A percentile compares a stretch with the other conserved stretches of the same genome.
These are phyloP conservation scores for Hemicordylus capensis DNA, from an alignment of 2,113 vertebrate species.

Conservation along the genomic window DNA sequence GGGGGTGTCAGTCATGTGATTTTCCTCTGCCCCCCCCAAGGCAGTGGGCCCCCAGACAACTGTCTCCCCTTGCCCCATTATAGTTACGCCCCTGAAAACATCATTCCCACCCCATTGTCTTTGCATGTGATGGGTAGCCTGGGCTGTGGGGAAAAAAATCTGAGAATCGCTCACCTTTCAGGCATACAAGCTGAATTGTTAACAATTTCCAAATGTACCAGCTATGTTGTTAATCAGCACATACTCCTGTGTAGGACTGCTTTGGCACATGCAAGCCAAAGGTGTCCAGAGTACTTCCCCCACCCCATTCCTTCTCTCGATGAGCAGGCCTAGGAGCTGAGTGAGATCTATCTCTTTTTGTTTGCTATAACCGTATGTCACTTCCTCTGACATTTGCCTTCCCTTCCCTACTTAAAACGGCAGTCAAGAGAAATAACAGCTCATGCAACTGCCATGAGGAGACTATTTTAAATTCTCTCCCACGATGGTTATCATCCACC, in stretches of 20 bases:
- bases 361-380: not conserved
- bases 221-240: not conserved
- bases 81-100: too few species aligned
- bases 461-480: not conserved
- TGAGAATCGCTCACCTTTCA: not conserved
- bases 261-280: not conserved
- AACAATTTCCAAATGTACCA: not conserved
- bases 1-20: too few species aligned
- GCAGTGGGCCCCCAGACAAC: too few species aligned
- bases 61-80: too few species aligned
- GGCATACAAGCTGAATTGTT: not conserved
- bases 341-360: not conserved
- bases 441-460: not conserved
- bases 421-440: not conserved
- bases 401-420: not conserved
- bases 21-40: too few species aligned
- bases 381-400: not conserved
- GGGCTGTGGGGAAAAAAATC: not conserved
- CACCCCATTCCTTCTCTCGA: not conserved
- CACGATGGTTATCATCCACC: not conserved
- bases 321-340: not conserved
- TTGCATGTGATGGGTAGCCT: not conserved
- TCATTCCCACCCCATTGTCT: not conserved
- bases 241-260: too few species aligned
- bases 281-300: not conserved